phyloP scores from a whole-genome alignment of 2,888 invertebrate species.

The Drymonia ruficornis region DNA sequence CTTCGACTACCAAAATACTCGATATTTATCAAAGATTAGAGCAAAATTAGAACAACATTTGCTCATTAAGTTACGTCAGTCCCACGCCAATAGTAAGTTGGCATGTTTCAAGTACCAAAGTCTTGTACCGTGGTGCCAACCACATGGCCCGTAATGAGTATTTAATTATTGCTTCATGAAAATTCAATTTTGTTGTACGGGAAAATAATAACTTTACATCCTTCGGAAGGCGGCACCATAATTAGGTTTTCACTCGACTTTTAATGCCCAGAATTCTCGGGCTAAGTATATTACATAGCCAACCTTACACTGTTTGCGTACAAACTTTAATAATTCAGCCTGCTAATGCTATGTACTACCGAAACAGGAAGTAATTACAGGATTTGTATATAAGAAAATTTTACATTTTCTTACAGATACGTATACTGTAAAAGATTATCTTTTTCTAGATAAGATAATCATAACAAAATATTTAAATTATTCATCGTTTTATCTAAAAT shows the following conservation, averaged over 20 bases:
- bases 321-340: no score
- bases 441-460: no score
- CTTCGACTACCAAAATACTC: no score
- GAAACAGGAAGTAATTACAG: no score
- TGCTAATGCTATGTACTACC: no score
- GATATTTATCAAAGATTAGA: no score
- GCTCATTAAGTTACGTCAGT: conserved; percentile 4
- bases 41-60: neutral
- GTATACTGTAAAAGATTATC: no score
- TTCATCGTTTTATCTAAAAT: no score
- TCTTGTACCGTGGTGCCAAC: conserved; percentile 50
- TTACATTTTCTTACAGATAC: no score
- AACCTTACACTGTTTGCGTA: neutral
- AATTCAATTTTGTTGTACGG: conserved; percentile 58
- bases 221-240: conserved; percentile 13
- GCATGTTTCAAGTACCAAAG: conserved; percentile 46
- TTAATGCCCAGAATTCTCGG: neutral
- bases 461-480: no score
- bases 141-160: conserved; percentile 49
- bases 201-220: conserved; percentile 50
- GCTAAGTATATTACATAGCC: neutral
- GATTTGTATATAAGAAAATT: no score
- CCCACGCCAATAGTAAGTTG: conserved; percentile 44
- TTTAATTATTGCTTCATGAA: conserved; percentile 64
- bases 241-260: conserved; percentile 19